phyloP scores from a whole-genome alignment of 2,797 vertebrate species.

The Alectoris magna region DNA sequence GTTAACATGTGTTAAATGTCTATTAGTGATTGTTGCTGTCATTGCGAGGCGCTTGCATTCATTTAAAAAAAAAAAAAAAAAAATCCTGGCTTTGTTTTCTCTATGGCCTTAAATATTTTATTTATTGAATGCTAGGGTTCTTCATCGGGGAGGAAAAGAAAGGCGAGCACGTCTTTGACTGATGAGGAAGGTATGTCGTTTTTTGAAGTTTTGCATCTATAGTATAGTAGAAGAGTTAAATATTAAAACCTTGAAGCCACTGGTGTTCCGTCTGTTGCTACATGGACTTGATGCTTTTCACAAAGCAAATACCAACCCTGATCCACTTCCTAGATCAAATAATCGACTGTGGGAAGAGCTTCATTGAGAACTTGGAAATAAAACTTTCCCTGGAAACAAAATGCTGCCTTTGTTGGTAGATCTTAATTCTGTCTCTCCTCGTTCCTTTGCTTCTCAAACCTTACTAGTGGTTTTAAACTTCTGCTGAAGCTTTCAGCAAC shows the following conservation, averaged over 20 bases:
- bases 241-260: neutral
- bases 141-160: slow-evolving; percentile 85
- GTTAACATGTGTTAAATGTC: neutral
- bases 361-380: neutral
- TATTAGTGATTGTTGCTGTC: neutral
- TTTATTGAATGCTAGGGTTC: slow-evolving; percentile 74
- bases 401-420: neutral
- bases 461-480: neutral
- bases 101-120: neutral
- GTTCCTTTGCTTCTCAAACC: neutral
- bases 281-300: neutral
- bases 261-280: neutral
- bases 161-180: slow-evolving; percentile 81
- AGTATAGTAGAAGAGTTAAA: accelerated
- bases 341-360: neutral
- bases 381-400: neutral
- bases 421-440: neutral
- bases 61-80: neutral
- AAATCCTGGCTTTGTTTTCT: neutral
- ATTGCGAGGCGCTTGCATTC: neutral
- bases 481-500: slow-evolving; percentile 3
- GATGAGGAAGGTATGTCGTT: slow-evolving; percentile 80
- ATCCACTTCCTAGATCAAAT: neutral
- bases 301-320: neutral
- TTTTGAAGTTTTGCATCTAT: neutral